Percentiles rank a stretch among this genome's conserved stretches.
These are phyloP conservation scores for Pantherophis guttatus DNA, from an alignment of 2,113 vertebrate species.

Conservation along the genomic window DNA sequence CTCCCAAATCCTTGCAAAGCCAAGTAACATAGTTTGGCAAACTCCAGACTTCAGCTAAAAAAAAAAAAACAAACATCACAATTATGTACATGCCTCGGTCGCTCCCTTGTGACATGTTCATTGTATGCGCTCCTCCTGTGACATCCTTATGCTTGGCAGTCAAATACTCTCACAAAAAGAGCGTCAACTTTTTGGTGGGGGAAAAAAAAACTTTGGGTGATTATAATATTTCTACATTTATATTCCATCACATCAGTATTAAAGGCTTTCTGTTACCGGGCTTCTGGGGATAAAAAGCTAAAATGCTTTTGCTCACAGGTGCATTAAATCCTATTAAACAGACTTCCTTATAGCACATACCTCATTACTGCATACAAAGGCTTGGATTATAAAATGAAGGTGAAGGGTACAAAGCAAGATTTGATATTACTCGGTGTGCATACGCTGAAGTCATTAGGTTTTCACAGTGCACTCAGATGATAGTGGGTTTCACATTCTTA, in stretches of 20 bases:
- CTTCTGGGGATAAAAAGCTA: conserved; percentile 82
- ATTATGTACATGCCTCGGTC: conserved; percentile 61
- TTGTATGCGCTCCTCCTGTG: conserved; percentile 72
- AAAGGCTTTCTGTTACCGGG: conserved; percentile 81
- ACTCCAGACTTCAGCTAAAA: conserved; percentile 45
- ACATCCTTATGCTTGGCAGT: conserved; percentile 73
- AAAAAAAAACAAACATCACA: conserved; percentile 33
- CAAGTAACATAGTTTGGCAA: conserved; percentile 36
- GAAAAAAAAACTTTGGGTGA: conserved; percentile 75
- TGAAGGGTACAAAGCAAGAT: conserved; percentile 80
- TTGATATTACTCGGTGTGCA: conserved; percentile 78
- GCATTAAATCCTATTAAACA: conserved; percentile 87
- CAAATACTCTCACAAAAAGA: conserved; percentile 76
- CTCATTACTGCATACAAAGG: conserved; percentile 84
- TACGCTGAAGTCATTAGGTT: conserved; percentile 80
- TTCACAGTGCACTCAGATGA: conserved; percentile 71
- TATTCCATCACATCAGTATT: conserved; percentile 82
- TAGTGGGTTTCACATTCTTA: conserved; percentile 75
- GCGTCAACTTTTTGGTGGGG: conserved; percentile 72
- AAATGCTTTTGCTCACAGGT: conserved; percentile 84
- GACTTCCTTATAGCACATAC: conserved; percentile 83
- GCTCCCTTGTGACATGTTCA: conserved; percentile 63
- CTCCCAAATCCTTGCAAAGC: conserved; percentile 43
- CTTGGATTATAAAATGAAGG: conserved; percentile 82
- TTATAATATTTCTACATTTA: conserved; percentile 84